Base-by-base conservation (phyloP, 1,140 invertebrate genomes). In the Zaprionus ghesquierei region DNA sequence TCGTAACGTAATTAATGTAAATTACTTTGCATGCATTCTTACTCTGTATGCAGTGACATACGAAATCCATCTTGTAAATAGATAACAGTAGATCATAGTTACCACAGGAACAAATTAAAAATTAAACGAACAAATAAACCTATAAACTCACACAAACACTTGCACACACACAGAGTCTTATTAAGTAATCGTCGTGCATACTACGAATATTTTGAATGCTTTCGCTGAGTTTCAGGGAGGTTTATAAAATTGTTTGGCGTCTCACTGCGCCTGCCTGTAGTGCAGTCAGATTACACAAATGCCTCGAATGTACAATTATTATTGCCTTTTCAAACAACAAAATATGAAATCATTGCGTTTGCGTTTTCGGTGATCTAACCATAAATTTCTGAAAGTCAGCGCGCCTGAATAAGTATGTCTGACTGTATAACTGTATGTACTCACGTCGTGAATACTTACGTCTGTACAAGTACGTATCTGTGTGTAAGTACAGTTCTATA, bases 41-140 rank as follows among this genome's bases (percentile, higher is more conserved):
- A 49, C 31, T 50, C 33, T 49, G 60, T 60, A 31, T 56, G 59
- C 23, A 18, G 29, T 25, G 46, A 33, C 66, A 53, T 73, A 29
- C 46, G 25, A 50, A 46, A 50, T 44, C 69, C 60, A 69, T 65
- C 15, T 60, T 65, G 75, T 77, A 77, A 64, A 77, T 77, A 77
- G 50, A 61, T 70, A 61, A 41, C 35, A 44, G 35, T 75, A 77
- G 61, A 44, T 61, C 22, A 51, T 75, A 75, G 75, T 70, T n/a
- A 35, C 55, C 49, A 58, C 38, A 59, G 41, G 60, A 77, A 63
- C 25, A 56, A 64, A 66, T 74, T 54, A 41, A 41, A 15, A 41
- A 38, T 2, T n/a, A 38, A 27, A 29, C n/a, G n/a, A n/a, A n/a
- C n/a, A 76, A 53, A 59, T 54, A 72, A 53, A 53, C 27, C 23